Conservation (phyloP, 2,888 invertebrate genomes). For the Tetragonula carbonaria region DNA sequence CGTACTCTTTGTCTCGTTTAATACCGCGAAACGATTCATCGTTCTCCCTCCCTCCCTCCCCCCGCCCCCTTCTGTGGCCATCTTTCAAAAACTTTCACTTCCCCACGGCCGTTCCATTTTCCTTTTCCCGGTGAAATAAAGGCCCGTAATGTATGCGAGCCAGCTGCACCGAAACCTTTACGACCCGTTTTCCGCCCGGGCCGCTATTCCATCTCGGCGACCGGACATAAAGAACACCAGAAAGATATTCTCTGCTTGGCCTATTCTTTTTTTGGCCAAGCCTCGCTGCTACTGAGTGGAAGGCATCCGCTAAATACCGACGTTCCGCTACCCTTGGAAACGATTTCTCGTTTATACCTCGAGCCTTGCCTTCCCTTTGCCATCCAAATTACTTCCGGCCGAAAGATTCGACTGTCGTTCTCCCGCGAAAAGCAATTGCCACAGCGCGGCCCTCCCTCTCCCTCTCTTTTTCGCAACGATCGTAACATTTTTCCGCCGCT, state of each 20-base stretch:
- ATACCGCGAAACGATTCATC: slow-evolving; percentile 58
- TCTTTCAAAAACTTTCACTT: slow-evolving; percentile 54
- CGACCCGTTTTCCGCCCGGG: slow-evolving; percentile 49
- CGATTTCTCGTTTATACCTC: slow-evolving; percentile 28
- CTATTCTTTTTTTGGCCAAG: slow-evolving; percentile 57
- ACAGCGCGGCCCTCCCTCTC: no score
- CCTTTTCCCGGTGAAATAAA: slow-evolving; percentile 54
- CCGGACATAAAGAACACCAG: slow-evolving; percentile 60
- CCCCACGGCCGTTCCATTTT: slow-evolving; percentile 46
- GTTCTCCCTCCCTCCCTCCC: not conserved
- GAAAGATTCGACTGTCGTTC: slow-evolving; percentile 10
- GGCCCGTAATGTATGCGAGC: slow-evolving; percentile 61
- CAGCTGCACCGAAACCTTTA: slow-evolving; percentile 62
- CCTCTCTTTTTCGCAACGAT: no score
- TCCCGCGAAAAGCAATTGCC: not conserved
- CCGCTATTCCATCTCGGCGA: slow-evolving; percentile 55
- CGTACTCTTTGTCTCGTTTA: slow-evolving; percentile 44
- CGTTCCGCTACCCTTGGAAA: slow-evolving; percentile 47
- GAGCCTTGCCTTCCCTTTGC: not conserved
- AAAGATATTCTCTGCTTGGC: slow-evolving; percentile 63
- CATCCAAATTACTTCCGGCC: slow-evolving; percentile 22
- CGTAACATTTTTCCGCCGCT: no score
- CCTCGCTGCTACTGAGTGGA: slow-evolving; percentile 40
- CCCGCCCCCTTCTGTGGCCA: not conserved
- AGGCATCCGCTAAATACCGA: slow-evolving; percentile 62